phyloP scores from a whole-genome alignment of 2,888 invertebrate genomes.

The Melanophora roralis region DNA sequence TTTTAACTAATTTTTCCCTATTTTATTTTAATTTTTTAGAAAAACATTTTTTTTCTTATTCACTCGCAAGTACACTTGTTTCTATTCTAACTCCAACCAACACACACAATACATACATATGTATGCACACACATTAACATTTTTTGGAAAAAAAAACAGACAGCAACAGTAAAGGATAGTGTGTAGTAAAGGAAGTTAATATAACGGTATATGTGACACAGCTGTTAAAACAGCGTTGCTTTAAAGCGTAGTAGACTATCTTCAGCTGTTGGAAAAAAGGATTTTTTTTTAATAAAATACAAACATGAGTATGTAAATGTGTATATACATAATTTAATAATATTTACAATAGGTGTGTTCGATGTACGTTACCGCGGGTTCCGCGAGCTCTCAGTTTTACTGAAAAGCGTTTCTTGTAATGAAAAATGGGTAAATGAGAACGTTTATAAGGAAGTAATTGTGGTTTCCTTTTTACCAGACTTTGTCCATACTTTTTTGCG shows the following conservation, averaged over 20 bases:
- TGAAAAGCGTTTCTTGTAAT: no score
- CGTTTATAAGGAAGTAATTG: no score
- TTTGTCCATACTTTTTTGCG: no score
- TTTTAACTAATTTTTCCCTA: slow-evolving; percentile 29
- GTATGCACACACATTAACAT: slow-evolving; percentile 10
- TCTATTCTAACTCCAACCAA: slow-evolving; percentile 39
- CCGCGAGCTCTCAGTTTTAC: no score
- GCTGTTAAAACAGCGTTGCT: slow-evolving; percentile 48
- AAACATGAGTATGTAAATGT: no score
- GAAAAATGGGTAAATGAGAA: no score
- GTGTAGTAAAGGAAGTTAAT: slow-evolving; percentile 29
- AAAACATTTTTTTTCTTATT: slow-evolving; percentile 28
- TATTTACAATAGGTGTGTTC: no score
- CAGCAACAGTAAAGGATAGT: slow-evolving; percentile 50
- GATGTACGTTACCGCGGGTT: no score
- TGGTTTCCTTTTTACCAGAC: no score
- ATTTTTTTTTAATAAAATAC: no score
- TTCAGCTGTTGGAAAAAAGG: neutral
- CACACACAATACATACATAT: slow-evolving; percentile 23
- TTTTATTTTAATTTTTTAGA: slow-evolving; percentile 12
- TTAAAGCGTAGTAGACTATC: neutral
- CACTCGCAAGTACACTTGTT: slow-evolving; percentile 15
- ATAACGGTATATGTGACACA: slow-evolving; percentile 52
- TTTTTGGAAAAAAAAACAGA: slow-evolving; percentile 15
- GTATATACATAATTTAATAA: no score